A percentile compares a stretch with the other conserved stretches of the same genome.
phyloP scores from a whole-genome alignment of 2,113 vertebrate species.

The Crotalus horridus region DNA sequence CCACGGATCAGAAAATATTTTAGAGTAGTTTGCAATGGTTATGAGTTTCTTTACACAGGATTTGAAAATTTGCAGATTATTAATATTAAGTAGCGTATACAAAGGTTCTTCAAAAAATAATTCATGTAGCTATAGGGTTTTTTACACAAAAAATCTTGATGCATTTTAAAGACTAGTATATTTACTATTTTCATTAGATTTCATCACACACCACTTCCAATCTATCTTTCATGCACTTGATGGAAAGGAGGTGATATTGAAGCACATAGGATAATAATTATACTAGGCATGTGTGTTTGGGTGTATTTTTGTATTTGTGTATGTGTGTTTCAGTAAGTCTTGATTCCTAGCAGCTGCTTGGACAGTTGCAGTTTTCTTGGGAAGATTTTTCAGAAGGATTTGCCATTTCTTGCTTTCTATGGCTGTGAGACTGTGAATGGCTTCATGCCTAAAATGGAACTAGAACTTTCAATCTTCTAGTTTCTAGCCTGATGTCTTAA shows the following conservation, averaged over 20 bases:
- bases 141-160: not conserved
- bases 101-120: not conserved
- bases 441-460: not conserved
- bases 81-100: not conserved
- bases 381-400: not conserved
- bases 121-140: not conserved
- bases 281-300: not conserved
- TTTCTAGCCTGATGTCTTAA: not conserved
- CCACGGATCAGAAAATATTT: not conserved
- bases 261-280: not conserved
- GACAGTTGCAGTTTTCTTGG: not conserved
- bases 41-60: not conserved
- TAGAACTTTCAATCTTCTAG: not conserved
- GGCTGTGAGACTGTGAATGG: not conserved
- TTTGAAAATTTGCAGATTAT: not conserved
- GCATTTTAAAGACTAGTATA: not conserved
- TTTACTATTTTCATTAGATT: not conserved
- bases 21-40: not conserved
- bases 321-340: not conserved
- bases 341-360: not conserved
- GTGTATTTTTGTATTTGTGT: not conserved
- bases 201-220: not conserved
- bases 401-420: not conserved
- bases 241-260: not conserved
- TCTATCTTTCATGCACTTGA: not conserved